Base-by-base conservation (phyloP, 2,888 invertebrate genomes). In the Sesia apiformis region DNA sequence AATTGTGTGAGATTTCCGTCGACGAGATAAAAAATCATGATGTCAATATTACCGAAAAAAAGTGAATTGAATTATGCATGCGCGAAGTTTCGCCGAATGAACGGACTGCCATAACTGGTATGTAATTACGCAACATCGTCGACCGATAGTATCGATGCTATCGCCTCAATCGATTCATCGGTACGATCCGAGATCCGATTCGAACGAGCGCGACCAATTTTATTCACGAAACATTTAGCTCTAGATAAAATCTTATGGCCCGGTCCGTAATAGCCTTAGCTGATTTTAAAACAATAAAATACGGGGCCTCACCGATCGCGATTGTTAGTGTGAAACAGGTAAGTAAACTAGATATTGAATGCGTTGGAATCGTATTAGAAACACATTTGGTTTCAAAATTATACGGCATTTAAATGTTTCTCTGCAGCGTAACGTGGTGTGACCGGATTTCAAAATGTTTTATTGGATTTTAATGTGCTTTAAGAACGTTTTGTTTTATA, bases 211-310 rank as follows among this genome's bases (percentile, higher is more conserved):
- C 76, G 81, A 84, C 86, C 84, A 81, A 88, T 87, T 84, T 88
- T 84, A 85, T 86, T 78, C 84, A 78, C 77, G 79, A 82, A 87
- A 85, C 85, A 84, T 86, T 85, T 84, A 81, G 78, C 76, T 73
- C 63, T 63, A 71, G 88, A 88, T 87, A 83, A 76, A 72, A 87
- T 88, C 87, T 76, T 65, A 68, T 64, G 66, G 66, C 67, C 65
- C 70, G 71, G 72, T 66, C 74, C 72, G 72, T 76, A 78, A 69
- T 73, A 65, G 69, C 63, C 64, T 62, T 57, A 68, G 70, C 69
- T 75, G 74, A 74, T 74, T 77, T 78, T 74, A 72, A 78, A 81
- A 80, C 81, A 80, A 79, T 80, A 39, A 40, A 8, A 54, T 74
- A 75, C 75, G 77, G 76, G 72, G 73, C 65, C 70, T 65, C 63